A percentile compares a stretch with the other conserved stretches of the same genome.
Conservation (phyloP, 2,797 vertebrate genomes). For the Pangasius larnaudii region DNA sequence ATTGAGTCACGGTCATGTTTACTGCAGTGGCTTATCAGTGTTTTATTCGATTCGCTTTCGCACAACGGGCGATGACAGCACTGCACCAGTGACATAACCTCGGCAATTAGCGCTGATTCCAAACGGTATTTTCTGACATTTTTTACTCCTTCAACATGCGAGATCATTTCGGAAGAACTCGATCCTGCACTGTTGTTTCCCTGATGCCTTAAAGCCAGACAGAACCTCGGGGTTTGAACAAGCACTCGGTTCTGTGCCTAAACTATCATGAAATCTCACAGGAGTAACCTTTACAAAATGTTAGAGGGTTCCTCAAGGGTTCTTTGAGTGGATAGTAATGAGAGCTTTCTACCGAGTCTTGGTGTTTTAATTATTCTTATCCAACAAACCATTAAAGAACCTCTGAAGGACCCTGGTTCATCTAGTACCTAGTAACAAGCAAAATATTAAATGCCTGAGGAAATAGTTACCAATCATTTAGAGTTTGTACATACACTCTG, state of each 20-base stretch:
- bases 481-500: not conserved
- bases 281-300: not conserved
- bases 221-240: not conserved
- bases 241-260: not conserved
- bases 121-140: not conserved
- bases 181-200: too few relatives aligned
- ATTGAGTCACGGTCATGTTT: not conserved
- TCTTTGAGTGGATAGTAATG: not conserved
- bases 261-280: not conserved
- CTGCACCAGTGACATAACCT: not conserved
- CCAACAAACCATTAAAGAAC: not conserved
- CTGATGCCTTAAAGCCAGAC: not conserved
- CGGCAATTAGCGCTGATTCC: not conserved
- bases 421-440: not conserved
- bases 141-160: not conserved
- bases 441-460: not conserved
- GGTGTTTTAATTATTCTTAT: not conserved
- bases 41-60: not conserved
- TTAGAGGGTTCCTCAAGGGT: not conserved
- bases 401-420: not conserved
- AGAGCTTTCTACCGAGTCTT: not conserved
- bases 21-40: not conserved
- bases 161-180: not conserved
- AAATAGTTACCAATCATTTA: not conserved
- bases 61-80: not conserved